These are phyloP conservation scores for Cryptoblepharus egeriae DNA, from an alignment of 2,797 vertebrate species.

Conservation along the genomic window DNA sequence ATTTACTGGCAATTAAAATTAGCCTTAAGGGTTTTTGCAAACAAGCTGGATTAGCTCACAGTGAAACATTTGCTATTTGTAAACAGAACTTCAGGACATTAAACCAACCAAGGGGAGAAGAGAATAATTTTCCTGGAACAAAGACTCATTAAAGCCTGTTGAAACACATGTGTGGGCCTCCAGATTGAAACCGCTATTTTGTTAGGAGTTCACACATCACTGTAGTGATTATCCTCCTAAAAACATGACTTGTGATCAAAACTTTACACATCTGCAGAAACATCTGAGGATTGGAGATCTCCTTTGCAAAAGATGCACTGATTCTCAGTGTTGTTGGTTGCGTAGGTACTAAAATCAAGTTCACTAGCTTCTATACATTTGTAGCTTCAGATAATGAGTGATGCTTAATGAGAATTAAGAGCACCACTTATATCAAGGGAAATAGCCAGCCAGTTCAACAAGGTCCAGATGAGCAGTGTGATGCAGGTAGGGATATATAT, in stretches of 20 bases:
- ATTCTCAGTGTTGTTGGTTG: neutral
- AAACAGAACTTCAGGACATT: conserved; percentile 62
- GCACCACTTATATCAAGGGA: neutral
- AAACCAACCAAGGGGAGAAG: conserved; percentile 37
- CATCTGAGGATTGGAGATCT: neutral
- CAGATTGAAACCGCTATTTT: conserved; percentile 1
- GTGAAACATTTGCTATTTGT: conserved; percentile 67
- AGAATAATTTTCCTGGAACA: conserved; percentile 31
- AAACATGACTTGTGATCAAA: neutral
- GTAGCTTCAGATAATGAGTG: neutral
- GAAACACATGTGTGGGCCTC: neutral
- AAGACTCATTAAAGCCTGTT: neutral
- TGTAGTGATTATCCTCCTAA: conserved; percentile 1
- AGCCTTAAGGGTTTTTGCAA: conserved; percentile 70
- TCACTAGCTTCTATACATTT: neutral
- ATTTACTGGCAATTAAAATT: conserved; percentile 75
- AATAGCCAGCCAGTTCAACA: neutral
- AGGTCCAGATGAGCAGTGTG: neutral
- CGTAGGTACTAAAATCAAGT: neutral
- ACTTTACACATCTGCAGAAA: neutral
- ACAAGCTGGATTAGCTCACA: conserved; percentile 68
- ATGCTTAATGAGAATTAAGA: neutral
- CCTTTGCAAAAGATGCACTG: neutral
- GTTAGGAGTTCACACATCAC: neutral
- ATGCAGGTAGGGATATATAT: neutral